Evolutionary conservation across 2,113 vertebrate species (phyloP), one percentile per base, ranked within the genome.

Genomic region (Himantopus leucocephalus): DNA sequence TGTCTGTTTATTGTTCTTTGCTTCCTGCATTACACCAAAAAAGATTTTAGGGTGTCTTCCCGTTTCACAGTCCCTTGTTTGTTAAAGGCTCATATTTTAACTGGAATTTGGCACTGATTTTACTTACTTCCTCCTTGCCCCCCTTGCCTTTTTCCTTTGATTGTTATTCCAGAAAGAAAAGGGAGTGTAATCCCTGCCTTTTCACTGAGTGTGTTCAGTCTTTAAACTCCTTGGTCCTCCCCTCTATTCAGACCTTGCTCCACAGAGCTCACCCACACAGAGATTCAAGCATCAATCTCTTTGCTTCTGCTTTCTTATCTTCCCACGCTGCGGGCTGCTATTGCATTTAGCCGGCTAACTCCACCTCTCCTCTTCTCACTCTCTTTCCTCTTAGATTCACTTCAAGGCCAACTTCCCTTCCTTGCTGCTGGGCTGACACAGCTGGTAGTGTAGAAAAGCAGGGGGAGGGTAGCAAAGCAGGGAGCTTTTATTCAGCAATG

Each of bases 261-360:
- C 0, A 6, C 72, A 26, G 90, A 91, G 93, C 92, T 93, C 95
- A 72, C 96, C 80, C 74, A 79, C 93, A 34, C 94, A 56, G 92
- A 95, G 91, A 59, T 83, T 52, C 89, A 93, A 79, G 92, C 90
- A 20, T 5, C 94, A n/a, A 30, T 59, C 89, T 82, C 96, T 96
- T 93, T 93, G 94, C 96, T 95, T 67, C 94, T 68, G 77, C 96
- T 89, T 87, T 97, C 96, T 97, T 94, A 94, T 97, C 97, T 90
- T 94, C 96, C 95, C 96, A 91, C 92, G 1, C 95, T 74, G 94
- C 80, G 1, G 94, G 92, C 96, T 91, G 91, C 94, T 89, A 58
- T 89, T 87, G 86, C 93, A 56, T 72, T 52, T 35, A 88, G 83
- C 68, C 2, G 3, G 86, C 88, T 64, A 45, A 10, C 97, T 97